Conservation (phyloP, 2,888 invertebrate species). For the Noctua fimbriata region DNA sequence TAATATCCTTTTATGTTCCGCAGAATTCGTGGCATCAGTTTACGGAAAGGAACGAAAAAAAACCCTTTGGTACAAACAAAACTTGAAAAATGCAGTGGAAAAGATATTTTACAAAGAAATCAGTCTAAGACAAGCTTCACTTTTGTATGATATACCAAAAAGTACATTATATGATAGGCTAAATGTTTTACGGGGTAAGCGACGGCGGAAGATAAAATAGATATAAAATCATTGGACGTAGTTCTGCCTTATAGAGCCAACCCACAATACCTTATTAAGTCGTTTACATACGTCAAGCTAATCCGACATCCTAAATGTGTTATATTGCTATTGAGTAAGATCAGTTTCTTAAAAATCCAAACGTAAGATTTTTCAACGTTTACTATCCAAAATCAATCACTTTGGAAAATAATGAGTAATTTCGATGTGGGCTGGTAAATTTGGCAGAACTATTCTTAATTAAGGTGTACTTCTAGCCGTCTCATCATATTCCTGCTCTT, state of each 20-base stretch:
- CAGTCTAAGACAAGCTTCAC: constrained; percentile 61
- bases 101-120: constrained; percentile 62
- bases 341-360: neutral
- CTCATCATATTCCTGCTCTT: neutral
- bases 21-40: constrained; percentile 33
- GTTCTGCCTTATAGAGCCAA: neutral
- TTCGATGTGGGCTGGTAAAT: neutral
- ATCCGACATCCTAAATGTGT: neutral
- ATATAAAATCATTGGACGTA: neutral
- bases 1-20: constrained; percentile 11
- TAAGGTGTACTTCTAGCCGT: neutral
- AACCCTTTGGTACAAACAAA: constrained; percentile 47
- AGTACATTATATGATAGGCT: constrained; percentile 66
- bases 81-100: constrained; percentile 56
- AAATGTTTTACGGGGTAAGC: constrained; percentile 31
- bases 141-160: constrained; percentile 64
- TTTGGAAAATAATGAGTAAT: neutral
- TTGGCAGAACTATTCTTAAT: neutral
- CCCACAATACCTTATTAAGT: neutral
- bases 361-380: neutral
- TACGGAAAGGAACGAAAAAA: constrained; percentile 44
- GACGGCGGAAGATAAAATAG: constrained; percentile 18
- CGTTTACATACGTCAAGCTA: neutral
- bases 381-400: neutral
- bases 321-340: neutral